Evolutionary conservation across 2,113 vertebrate species (phyloP).

Genomic region (Trogon melanurus): DNA sequence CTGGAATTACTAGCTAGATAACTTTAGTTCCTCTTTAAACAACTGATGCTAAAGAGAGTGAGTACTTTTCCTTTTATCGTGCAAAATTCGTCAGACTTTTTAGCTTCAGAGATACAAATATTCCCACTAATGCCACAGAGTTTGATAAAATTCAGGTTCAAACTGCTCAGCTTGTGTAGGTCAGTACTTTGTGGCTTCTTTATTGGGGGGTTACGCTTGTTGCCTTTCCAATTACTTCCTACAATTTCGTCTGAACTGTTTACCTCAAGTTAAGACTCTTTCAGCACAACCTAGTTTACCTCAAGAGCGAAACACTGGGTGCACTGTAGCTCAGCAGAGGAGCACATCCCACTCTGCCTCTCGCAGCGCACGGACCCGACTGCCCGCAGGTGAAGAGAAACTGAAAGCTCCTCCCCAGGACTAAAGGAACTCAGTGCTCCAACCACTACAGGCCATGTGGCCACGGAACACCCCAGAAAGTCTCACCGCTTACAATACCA

Average conservation of each 20-base stretch:
- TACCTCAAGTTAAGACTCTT: not conserved
- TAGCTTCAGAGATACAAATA: not conserved
- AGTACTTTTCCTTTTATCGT: not conserved
- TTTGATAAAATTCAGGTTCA: not conserved
- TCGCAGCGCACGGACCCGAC: rapidly evolving
- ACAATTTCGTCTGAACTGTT: not conserved
- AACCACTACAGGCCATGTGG: not conserved
- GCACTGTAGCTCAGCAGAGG: not conserved
- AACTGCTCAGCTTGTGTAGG: not conserved
- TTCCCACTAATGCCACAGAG: not conserved
- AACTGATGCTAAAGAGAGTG: not conserved
- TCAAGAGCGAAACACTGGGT: not conserved
- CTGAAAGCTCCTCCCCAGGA: not conserved
- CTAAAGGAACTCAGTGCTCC: not conserved
- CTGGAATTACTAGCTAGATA: not conserved
- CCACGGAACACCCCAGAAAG: not conserved
- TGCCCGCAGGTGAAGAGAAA: not conserved
- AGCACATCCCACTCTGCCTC: rapidly evolving
- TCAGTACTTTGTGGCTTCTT: not conserved
- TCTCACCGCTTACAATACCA: not conserved
- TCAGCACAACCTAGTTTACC: not conserved
- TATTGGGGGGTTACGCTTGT: not conserved
- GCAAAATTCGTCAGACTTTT: not conserved
- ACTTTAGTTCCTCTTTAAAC: not conserved
- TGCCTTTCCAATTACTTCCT: not conserved